Percentiles rank a stretch among this genome's conserved stretches.
These are phyloP conservation scores for Psittacula echo DNA, from an alignment of 2,797 vertebrate genomes.

Conservation along the genomic window DNA sequence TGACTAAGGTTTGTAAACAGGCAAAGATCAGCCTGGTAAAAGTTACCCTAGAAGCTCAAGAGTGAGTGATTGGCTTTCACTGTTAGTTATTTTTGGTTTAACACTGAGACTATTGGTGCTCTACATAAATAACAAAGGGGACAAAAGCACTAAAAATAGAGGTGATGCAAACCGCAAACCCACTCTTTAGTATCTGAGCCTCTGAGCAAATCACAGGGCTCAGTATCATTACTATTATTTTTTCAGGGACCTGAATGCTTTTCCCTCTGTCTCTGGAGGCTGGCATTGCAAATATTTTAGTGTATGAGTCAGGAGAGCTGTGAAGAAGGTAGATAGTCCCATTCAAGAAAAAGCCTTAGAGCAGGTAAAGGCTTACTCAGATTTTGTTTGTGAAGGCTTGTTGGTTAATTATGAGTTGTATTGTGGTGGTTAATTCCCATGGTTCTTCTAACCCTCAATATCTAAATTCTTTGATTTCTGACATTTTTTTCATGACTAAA, in stretches of 20 bases:
- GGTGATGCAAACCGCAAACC: conserved; percentile 24
- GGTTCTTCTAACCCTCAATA: background rate
- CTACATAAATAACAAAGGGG: conserved; percentile 15
- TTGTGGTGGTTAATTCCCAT: background rate
- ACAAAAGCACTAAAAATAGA: background rate
- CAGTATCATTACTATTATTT: background rate
- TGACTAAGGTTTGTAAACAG: background rate
- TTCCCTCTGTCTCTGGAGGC: background rate
- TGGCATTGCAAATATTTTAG: background rate
- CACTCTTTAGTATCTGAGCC: background rate
- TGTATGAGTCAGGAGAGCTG: background rate
- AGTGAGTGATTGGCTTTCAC: conserved; percentile 11
- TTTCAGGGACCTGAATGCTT: background rate
- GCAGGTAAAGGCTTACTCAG: background rate
- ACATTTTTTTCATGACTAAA: background rate
- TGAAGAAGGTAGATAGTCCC: background rate
- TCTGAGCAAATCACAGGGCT: background rate
- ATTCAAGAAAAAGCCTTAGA: background rate
- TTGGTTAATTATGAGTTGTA: background rate
- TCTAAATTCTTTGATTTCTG: background rate
- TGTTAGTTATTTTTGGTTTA: background rate
- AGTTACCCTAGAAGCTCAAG: background rate
- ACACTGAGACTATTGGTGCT: background rate
- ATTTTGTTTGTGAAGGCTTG: background rate
- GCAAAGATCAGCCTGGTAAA: background rate